Base-by-base conservation (phyloP, 1,140 invertebrate genomes). In the Drosophila repletoides region DNA sequence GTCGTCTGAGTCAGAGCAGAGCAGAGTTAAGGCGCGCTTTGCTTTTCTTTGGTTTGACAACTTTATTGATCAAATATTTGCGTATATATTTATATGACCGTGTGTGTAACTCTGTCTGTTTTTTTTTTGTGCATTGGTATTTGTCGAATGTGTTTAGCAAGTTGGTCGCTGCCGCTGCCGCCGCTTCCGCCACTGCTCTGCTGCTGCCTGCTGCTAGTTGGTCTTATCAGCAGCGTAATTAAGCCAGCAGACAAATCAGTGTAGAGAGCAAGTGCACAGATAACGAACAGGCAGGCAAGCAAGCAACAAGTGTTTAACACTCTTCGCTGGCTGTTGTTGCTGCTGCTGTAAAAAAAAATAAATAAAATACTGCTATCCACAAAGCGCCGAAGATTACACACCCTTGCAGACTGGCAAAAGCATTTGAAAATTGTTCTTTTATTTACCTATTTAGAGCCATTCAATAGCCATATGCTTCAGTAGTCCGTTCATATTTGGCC, bases 1-100 rank as follows among this genome's bases (percentile, higher is more conserved):
- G 15, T 9, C 15, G 4, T 41, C 45, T 66, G 64, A 68, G 24
- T 68, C 64, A 55, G 36, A 22, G 17, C 3, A 55, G 46, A 21
- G 28, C 17, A 5, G 2, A 14, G 6, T n/a, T n/a, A 21, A 17
- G 22, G 48, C 22, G 48, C 38, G 72, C 46, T 72, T 61, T 34
- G 49, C 36, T 53, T 28, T 60, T 59, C 22, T 52, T 70, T 40
- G 24, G 48, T 12, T 24, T 53, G 45, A 43, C 28, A 51, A 26
- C n/a, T 66, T 66, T 83, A 83, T 83, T 83, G 79, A 83, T 84
- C 74, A 83, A 83, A 83, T 84, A 83, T 84, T 84, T 81, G 66
- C 51, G 21, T 51, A 17, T 34, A 65, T 36, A 38, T 48, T 34
- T 51, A 49, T 53, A n/a, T n/a, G n/a, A n/a, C n/a, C n/a, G 10